A percentile compares a stretch with the other conserved stretches of the same genome.
Evolutionary conservation across 2,888 invertebrate species (phyloP).

Genomic region (Noctua fimbriata): DNA sequence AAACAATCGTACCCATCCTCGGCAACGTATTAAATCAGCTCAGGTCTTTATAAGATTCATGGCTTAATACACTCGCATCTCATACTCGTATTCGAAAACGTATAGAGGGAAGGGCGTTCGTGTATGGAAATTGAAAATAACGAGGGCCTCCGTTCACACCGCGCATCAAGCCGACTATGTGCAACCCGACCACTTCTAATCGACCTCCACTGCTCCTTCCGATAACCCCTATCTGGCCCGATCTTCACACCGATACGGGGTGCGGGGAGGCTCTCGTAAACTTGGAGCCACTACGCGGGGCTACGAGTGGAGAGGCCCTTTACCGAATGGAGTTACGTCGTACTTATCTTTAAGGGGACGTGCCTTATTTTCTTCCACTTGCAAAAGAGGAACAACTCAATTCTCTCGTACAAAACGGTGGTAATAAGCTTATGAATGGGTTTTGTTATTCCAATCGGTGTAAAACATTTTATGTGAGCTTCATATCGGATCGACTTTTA

Average conservation of each 20-base stretch:
- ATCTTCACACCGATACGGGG: slow-evolving; percentile 80
- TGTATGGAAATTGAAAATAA: slow-evolving; percentile 90
- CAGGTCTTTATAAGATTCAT: slow-evolving; percentile 88
- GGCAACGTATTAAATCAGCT: slow-evolving; percentile 81
- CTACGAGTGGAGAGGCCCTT: slow-evolving; percentile 88
- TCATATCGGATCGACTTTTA: slow-evolving; percentile 34
- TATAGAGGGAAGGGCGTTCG: slow-evolving; percentile 85
- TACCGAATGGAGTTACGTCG: slow-evolving; percentile 89
- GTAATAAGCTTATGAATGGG: slow-evolving; percentile 79
- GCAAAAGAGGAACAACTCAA: slow-evolving; percentile 83
- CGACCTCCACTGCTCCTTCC: slow-evolving; percentile 80
- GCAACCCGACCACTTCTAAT: slow-evolving; percentile 81
- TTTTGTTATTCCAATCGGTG: slow-evolving; percentile 72
- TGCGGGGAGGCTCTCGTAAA: slow-evolving; percentile 79
- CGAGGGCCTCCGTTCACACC: slow-evolving; percentile 88
- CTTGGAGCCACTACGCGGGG: slow-evolving; percentile 83
- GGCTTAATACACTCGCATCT: slow-evolving; percentile 86
- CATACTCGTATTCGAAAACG: slow-evolving; percentile 84
- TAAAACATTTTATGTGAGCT: slow-evolving; percentile 65
- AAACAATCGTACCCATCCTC: slow-evolving; percentile 73
- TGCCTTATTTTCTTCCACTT: slow-evolving; percentile 88
- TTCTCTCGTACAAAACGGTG: slow-evolving; percentile 80
- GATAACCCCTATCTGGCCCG: slow-evolving; percentile 81
- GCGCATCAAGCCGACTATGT: slow-evolving; percentile 86
- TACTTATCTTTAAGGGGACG: slow-evolving; percentile 89